Evolutionary conservation across 2,113 vertebrate species (phyloP), one percentile per base, ranked within the genome.

Genomic region (Meriones unguiculatus): DNA sequence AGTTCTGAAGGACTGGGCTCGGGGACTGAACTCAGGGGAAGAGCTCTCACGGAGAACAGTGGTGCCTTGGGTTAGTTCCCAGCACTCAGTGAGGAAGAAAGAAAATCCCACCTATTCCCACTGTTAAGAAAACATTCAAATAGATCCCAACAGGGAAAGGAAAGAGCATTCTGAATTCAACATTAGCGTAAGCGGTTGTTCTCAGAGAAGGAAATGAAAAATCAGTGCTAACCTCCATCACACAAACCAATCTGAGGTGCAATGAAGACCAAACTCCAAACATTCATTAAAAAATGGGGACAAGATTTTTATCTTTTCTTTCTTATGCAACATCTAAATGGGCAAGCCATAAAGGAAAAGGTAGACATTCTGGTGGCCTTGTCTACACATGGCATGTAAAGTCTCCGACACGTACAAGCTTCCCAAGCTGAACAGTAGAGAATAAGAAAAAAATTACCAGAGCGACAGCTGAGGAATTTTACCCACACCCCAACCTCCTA

Each of bases 291-390:
- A 90, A 86, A 94, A 94, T 82, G 67, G 17, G 78, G 38, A 90
- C 50, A 84, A 87, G 91, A 69, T 75, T 94, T 96, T 94, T 62
- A 80, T 65, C 91, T 93, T 46, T 38, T 59, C 87, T 62, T 76
- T 18, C 87, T 87, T 92, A 91, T 95, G 80, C 8, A 91, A 5
- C 54, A 78, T 41, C 46, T 87, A 96, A 85, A 80, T 64, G 24
- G 57, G 12, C 41, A 94, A 89, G 62, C 2, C 67, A 75, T 46
- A 93, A 82, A 75, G 50, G 7, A 70, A 87, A 69, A 96, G 57
- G 15, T 28, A 72, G 10, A 91, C 25, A 69, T 75, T 20, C 75
- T 86, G 62, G 18, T 78, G 41, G 90, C 41, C 87, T 95, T 62
- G 62, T 59, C 93, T 92, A 78, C 25, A 91, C 86, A 65, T 17